Evolutionary conservation across 2,888 invertebrate genomes (phyloP).

Genomic region (Leucozona laternaria): DNA sequence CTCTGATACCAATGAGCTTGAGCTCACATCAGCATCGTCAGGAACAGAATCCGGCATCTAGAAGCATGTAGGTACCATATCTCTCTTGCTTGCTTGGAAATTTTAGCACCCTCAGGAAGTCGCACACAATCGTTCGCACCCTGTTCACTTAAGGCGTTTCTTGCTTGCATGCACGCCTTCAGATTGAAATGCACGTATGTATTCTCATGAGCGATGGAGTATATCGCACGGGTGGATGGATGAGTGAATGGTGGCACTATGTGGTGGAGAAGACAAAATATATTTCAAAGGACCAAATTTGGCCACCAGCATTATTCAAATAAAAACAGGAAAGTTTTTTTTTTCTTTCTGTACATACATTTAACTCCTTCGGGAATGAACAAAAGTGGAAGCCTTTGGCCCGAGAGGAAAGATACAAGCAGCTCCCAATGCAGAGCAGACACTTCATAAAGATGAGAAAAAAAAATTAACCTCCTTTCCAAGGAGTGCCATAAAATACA

Average conservation of each 20-base stretch:
- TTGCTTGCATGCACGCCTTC: slow-evolving; percentile 67
- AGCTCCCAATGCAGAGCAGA: slow-evolving; percentile 20
- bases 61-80: slow-evolving; percentile 26
- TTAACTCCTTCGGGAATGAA: slow-evolving; percentile 46
- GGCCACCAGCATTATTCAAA: slow-evolving; percentile 63
- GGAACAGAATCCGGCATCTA: slow-evolving; percentile 45
- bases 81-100: slow-evolving; percentile 33
- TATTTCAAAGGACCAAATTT: slow-evolving; percentile 64
- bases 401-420: slow-evolving; percentile 42
- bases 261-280: slow-evolving; percentile 44
- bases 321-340: slow-evolving; percentile 42
- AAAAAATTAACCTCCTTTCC: slow-evolving; percentile 32
- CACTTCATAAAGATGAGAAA: slow-evolving; percentile 49
- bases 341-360: background rate
- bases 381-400: slow-evolving; percentile 44
- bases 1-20: slow-evolving; percentile 61
- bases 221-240: slow-evolving; percentile 58
- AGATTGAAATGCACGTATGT: slow-evolving; percentile 49
- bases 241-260: slow-evolving; percentile 54
- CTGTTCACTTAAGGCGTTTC: slow-evolving; percentile 61
- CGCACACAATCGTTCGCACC: slow-evolving; percentile 44
- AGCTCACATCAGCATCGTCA: slow-evolving; percentile 56
- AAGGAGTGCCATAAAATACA: slow-evolving; percentile 1
- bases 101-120: slow-evolving; percentile 58
- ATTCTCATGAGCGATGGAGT: slow-evolving; percentile 45